Evolutionary conservation across 2,888 invertebrate species (phyloP).

Genomic region (Scelioninae gen. 2): DNA sequence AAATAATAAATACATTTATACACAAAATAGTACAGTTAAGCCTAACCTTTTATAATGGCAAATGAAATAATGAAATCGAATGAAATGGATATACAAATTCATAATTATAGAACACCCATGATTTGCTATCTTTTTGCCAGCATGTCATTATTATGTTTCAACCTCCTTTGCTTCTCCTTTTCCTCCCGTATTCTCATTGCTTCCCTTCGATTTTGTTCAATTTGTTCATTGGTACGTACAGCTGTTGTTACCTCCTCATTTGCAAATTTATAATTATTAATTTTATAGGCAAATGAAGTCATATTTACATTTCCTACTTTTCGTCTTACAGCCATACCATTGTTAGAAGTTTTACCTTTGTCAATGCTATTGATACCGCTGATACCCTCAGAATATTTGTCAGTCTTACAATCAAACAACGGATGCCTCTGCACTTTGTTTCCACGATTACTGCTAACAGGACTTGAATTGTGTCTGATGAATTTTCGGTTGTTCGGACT

Average conservation of each 20-base stretch:
- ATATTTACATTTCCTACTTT: not conserved
- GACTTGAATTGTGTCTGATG: slow-evolving; percentile 8
- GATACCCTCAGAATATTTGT: not conserved
- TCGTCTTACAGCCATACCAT: not conserved
- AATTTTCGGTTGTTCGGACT: slow-evolving; percentile 11
- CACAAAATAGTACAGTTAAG: too few relatives aligned
- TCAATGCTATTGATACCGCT: not conserved
- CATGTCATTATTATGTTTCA: not conserved
- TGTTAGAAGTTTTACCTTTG: not conserved
- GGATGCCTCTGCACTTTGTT: not conserved
- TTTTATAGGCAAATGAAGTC: not conserved
- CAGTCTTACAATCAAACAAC: not conserved
- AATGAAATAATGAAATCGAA: too few relatives aligned
- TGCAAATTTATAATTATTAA: not conserved
- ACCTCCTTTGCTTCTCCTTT: slow-evolving; percentile 1
- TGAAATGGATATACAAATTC: slow-evolving; percentile 4
- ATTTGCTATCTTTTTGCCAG: slow-evolving; percentile 7
- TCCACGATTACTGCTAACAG: not conserved
- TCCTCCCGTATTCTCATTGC: slow-evolving; percentile 4
- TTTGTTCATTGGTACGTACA: slow-evolving; percentile 10
- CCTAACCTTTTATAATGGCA: too few relatives aligned
- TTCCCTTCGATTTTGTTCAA: slow-evolving; percentile 13
- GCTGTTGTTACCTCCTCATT: not conserved
- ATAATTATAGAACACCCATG: not conserved
- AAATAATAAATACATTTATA: too few relatives aligned